Conservation (phyloP, 2,888 invertebrate genomes). For the Nymphalis urticae region DNA sequence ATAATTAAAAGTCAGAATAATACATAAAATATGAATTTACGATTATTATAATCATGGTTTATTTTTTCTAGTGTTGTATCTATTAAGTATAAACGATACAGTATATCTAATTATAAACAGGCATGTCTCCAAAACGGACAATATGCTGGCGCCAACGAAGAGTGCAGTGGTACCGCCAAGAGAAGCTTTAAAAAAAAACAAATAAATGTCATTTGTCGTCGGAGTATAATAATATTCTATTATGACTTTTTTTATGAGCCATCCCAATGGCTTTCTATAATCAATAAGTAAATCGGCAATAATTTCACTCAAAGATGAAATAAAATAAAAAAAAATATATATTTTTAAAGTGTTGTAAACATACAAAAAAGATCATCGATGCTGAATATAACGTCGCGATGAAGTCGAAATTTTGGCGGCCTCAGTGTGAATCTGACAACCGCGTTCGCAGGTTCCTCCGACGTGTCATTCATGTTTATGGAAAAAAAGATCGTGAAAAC, state of each 20-base stretch:
- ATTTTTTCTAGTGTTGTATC: constrained; percentile 1
- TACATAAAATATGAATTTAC: no score
- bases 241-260: background rate
- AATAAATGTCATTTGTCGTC: background rate
- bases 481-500: constrained; percentile 22
- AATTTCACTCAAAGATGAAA: background rate
- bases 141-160: constrained; percentile 75
- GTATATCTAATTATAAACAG: constrained; percentile 61
- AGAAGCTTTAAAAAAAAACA: constrained; percentile 57
- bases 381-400: constrained; percentile 74
- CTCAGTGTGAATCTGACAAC: constrained; percentile 67
- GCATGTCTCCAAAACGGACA: constrained; percentile 68
- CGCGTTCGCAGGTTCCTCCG: constrained; percentile 47
- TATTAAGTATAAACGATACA: constrained; percentile 36
- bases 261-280: no score
- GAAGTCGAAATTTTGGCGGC: constrained; percentile 72
- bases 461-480: constrained; percentile 63
- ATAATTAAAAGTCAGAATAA: no score
- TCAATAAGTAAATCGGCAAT: no score
- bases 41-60: no score
- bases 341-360: constrained; percentile 33
- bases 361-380: constrained; percentile 73
- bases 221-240: background rate
- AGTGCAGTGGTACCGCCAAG: constrained; percentile 75
- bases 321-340: background rate